Evolutionary conservation across 2,797 vertebrate species (phyloP).

Genomic region (Leuciscus waleckii): DNA sequence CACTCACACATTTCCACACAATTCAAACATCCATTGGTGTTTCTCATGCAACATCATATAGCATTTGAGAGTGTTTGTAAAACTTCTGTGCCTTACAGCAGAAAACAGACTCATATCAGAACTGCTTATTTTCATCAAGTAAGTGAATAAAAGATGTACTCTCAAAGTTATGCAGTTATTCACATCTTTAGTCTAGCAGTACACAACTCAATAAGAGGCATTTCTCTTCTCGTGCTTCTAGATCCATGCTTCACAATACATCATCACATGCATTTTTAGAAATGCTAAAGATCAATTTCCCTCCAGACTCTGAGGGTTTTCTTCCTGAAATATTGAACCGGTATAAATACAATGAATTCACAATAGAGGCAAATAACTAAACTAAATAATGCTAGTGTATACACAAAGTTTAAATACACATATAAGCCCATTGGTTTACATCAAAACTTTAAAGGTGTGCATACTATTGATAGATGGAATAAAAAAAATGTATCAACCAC

Average conservation of each 20-base stretch:
- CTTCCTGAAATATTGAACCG: not conserved
- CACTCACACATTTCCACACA: not conserved
- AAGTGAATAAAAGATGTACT: not conserved
- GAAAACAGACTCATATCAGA: not conserved
- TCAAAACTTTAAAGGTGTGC: not conserved
- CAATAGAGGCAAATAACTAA: not conserved
- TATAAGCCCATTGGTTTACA: not conserved
- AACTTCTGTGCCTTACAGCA: slow-evolving; percentile 7
- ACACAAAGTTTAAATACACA: not conserved
- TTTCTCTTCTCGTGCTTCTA: not conserved
- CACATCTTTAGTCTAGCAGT: not conserved
- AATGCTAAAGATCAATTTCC: not conserved
- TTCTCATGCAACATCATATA: slow-evolving; percentile 1
- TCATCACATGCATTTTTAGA: not conserved
- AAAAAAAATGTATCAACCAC: too few relatives aligned
- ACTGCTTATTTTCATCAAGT: slow-evolving; percentile 8
- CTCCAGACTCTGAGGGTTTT: too few relatives aligned
- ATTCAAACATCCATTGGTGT: not conserved
- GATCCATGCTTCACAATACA: slow-evolving; percentile 11
- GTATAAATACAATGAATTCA: not conserved
- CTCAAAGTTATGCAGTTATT: not conserved
- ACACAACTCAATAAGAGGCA: slow-evolving; percentile 3
- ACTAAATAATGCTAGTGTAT: not conserved
- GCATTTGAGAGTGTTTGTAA: not conserved
- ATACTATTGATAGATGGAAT: not conserved